A percentile compares a stretch with the other conserved stretches of the same genome.
phyloP scores from a whole-genome alignment of 64 coral and sea anemone genomes.

The Dendronephthya gigantea region DNA sequence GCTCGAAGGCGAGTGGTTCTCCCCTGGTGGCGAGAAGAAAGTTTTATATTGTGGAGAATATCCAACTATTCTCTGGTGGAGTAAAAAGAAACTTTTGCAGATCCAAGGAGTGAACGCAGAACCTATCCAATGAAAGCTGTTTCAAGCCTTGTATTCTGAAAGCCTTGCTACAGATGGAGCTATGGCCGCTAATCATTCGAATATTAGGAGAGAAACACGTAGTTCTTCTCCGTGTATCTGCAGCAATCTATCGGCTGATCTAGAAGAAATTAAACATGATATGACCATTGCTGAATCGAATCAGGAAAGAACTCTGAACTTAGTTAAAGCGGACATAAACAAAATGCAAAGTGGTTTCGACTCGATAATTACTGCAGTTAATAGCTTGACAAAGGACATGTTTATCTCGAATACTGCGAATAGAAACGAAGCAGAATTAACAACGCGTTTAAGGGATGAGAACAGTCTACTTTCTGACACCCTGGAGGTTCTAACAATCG shows the following conservation, averaged over 20 bases:
- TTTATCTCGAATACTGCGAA: too few relatives aligned
- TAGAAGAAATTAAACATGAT: not conserved
- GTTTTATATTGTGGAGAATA: not conserved
- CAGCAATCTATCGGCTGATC: not conserved
- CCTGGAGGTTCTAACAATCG: too few relatives aligned
- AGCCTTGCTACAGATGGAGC: not conserved
- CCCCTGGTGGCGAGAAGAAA: not conserved
- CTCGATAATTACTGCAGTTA: too few relatives aligned
- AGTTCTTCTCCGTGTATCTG: not conserved
- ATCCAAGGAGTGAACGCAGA: not conserved
- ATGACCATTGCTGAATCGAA: not conserved
- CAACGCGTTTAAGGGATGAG: too few relatives aligned
- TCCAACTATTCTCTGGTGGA: not conserved
- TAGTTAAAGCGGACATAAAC: not conserved
- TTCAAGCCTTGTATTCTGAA: not conserved
- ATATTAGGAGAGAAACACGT: too few relatives aligned
- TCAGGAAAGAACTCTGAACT: not conserved
- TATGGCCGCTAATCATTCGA: not conserved
- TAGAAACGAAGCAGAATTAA: too few relatives aligned
- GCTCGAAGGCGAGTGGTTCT: not conserved
- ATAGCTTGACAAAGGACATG: too few relatives aligned
- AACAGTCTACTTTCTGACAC: too few relatives aligned
- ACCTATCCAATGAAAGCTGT: not conserved
- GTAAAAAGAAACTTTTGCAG: not conserved
- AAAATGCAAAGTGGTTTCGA: not conserved